Conservation (phyloP, 2,888 invertebrate genomes). For the Drepanosiphum platanoidis region DNA sequence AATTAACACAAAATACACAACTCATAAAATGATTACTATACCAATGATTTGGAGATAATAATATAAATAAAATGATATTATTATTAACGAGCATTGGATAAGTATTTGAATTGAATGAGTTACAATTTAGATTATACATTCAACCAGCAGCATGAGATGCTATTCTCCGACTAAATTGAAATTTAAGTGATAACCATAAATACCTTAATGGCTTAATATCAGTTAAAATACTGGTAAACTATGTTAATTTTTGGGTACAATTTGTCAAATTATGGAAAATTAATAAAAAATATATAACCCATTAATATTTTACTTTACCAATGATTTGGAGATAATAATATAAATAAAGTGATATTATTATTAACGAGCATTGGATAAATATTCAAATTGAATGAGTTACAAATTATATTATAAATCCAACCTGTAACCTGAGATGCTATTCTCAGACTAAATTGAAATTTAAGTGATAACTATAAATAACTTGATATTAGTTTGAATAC, state of each 20-base stretch:
- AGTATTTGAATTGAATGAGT: neutral
- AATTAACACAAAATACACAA: neutral
- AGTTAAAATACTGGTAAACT: neutral
- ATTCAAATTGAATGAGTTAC: no score
- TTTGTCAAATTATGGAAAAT: neutral
- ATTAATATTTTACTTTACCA: neutral
- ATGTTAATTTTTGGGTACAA: neutral
- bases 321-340: neutral
- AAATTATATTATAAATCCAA: no score
- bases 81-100: constrained; percentile 48
- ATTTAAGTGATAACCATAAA: neutral
- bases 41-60: constrained; percentile 50
- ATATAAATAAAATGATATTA: neutral
- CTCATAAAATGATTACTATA: neutral
- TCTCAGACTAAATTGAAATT: no score
- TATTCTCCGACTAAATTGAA: no score
- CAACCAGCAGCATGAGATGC: neutral
- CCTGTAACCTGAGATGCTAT: no score
- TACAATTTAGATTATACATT: no score
- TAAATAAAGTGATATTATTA: neutral
- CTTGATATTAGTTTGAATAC: no score
- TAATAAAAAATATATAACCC: neutral
- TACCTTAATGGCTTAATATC: no score
- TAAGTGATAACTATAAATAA: no score
- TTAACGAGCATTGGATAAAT: neutral